Evolutionary conservation across 2,888 invertebrate genomes (phyloP).

Genomic region (Trissonchulus latispiculum): DNA sequence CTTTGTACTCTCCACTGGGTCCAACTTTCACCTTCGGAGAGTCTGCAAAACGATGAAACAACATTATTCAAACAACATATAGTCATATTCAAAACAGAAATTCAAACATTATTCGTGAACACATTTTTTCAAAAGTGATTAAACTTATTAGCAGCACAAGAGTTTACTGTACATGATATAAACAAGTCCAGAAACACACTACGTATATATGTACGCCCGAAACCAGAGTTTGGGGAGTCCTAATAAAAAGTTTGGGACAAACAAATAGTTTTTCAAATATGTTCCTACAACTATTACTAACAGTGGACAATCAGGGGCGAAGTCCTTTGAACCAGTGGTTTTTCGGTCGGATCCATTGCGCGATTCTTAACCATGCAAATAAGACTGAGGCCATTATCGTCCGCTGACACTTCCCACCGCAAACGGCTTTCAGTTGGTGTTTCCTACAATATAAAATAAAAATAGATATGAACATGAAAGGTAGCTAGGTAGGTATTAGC

Average conservation of each 20-base stretch:
- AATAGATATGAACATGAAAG: too few species aligned
- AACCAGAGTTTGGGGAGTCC: too few species aligned
- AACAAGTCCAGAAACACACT: too few species aligned
- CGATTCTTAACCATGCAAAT: conserved; percentile 35
- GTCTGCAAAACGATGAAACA: conserved; percentile 60
- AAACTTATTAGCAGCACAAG: too few species aligned
- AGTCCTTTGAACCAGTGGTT: conserved; percentile 28
- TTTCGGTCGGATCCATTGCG: conserved; percentile 31
- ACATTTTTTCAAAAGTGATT: background rate
- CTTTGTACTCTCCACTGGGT: conserved; percentile 57
- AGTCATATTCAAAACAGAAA: too few species aligned
- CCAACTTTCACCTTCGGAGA: conserved; percentile 80
- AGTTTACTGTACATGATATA: too few species aligned
- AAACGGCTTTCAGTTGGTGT: conserved; percentile 11
- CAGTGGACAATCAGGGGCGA: conserved; percentile 26
- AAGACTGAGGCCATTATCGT: conserved; percentile 35
- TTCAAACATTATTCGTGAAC: background rate
- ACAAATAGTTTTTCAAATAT: too few species aligned
- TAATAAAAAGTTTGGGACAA: too few species aligned
- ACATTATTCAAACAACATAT: conserved; percentile 4
- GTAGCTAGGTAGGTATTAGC: too few species aligned
- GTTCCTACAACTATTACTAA: conserved; percentile 14
- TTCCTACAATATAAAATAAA: background rate
- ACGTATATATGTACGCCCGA: too few species aligned
- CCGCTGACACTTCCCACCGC: conserved; percentile 24